Base-by-base conservation (phyloP, 1,140 invertebrate genomes). In the Rhizoglyphus robini region DNA sequence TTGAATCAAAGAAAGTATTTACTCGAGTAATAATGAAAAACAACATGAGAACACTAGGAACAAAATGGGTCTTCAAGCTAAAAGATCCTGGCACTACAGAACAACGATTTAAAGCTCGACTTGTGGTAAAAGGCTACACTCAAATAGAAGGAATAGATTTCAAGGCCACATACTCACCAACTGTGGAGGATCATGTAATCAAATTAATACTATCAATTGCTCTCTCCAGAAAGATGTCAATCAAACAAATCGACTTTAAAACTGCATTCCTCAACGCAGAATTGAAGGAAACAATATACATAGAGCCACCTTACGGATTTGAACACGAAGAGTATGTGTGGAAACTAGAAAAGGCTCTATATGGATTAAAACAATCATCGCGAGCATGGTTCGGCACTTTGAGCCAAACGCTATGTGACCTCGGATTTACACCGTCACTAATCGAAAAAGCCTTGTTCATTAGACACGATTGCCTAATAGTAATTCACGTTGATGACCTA, bases 241-340 rank as follows among this genome's bases (percentile, higher is more conserved):
- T 77, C 66, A 20, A 68, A 51, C 69, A 77, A 66, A 69, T 65
- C 68, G 75, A 74, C 67, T 68, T 77, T 18, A 71, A 18, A 74
- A 76, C 74, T 60, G 76, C 76, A 29, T 77, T 75, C 72, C 67
- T 76, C 4, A 69, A 77, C 68, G 75, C 72, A 31, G 68, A 73
- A 4, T 61, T 78, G n/a, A 68, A 75, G 30, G 71, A 74, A 70
- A 70, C 75, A 13, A 68, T 76, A 49, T 76, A 73, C 49, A 75
- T 78, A 74, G 58, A 68, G 27, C 69, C 71, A 68, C 75, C 74
- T 64, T 32, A 61, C 2, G 68, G 68, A 34, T 63, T 46, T 46
- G 41, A n/a, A n/a, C n/a, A 8, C 11, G 30, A 1, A 0, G 46
- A 32, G 41, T 23, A n/a, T 0, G 58, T 68, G 4, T 49, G 36